Percentiles rank a stretch among this genome's conserved stretches.
These are phyloP conservation scores for Orthonyx spaldingii DNA, from an alignment of 2,113 vertebrate species.

Conservation along the genomic window DNA sequence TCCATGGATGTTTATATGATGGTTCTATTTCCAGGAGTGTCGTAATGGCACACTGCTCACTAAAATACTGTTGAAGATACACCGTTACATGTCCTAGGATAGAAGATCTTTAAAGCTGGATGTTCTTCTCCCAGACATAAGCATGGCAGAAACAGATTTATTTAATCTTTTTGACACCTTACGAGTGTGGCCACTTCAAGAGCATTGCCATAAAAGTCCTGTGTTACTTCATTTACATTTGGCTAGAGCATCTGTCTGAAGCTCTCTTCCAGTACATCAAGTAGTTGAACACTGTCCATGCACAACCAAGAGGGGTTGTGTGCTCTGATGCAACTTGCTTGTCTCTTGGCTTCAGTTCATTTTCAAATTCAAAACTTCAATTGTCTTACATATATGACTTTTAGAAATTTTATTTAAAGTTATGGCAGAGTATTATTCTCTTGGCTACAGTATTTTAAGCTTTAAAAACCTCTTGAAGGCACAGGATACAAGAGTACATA, in stretches of 20 bases:
- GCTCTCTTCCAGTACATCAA: not conserved
- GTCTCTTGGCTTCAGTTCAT: not conserved
- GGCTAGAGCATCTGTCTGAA: not conserved
- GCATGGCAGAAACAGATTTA: not conserved
- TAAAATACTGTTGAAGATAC: not conserved
- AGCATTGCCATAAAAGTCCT: not conserved
- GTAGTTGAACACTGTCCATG: not conserved
- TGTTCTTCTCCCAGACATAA: not conserved
- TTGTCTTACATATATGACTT: not conserved
- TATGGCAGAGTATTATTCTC: not conserved
- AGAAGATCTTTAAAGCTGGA: not conserved
- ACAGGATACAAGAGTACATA: not conserved
- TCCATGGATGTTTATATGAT: not conserved
- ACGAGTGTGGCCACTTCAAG: not conserved
- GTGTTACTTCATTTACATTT: not conserved
- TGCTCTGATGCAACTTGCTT: not conserved
- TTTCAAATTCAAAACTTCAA: not conserved
- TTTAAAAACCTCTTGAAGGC: not conserved
- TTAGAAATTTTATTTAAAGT: not conserved
- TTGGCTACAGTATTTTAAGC: not conserved
- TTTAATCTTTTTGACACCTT: not conserved
- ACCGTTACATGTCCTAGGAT: not conserved
- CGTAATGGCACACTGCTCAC: not conserved
- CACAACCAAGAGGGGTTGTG: not conserved
- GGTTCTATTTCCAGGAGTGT: not conserved